Evolutionary conservation across 2,113 vertebrate genomes (phyloP), one percentile per base, ranked within the genome.

Genomic region (Entomyzon cyanotis): DNA sequence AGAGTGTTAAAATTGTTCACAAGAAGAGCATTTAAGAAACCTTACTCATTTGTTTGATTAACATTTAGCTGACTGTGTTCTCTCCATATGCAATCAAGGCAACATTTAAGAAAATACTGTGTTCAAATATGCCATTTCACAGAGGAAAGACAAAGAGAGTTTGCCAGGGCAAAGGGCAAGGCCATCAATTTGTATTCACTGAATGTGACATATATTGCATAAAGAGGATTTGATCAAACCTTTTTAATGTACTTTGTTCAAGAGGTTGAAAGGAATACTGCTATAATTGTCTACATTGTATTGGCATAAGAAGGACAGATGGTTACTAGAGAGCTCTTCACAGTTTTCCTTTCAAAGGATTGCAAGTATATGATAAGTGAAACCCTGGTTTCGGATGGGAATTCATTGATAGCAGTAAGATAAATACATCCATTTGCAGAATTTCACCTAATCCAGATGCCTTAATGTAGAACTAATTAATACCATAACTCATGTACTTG

Each of bases 151-250:
- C 89, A 87, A 75, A 96, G 92, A 58, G 64, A 88, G 52, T 91
- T 95, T 95, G 68, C 79, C 44, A 88, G 90, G 92, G 82, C 93
- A 96, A 92, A 92, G 92, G 87, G 85, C 56, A 59, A 58, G 85
- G 82, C 92, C 93, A 95, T 93, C 71, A 88, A 56, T 96, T 96
- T 93, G 79, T 94, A 86, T 95, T 92, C 94, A 84, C 82, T 52
- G 79, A 83, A 73, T 90, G 87, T 85, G 90, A 90, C 87, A 78
- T 87, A 60, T 56, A 94, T 92, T 95, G 85, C 83, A 92, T 95
- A 71, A 90, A 92, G 59, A 93, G 49, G 79, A 75, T 85, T 90
- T 90, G 75, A 93, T 96, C 79, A 96, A 81, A 95, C 63, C 78
- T 80, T 93, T 90, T 70, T 78, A 93, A 91, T 90, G 85, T 95